phyloP scores from a whole-genome alignment of 2,797 vertebrate species.

The Esox lucius region DNA sequence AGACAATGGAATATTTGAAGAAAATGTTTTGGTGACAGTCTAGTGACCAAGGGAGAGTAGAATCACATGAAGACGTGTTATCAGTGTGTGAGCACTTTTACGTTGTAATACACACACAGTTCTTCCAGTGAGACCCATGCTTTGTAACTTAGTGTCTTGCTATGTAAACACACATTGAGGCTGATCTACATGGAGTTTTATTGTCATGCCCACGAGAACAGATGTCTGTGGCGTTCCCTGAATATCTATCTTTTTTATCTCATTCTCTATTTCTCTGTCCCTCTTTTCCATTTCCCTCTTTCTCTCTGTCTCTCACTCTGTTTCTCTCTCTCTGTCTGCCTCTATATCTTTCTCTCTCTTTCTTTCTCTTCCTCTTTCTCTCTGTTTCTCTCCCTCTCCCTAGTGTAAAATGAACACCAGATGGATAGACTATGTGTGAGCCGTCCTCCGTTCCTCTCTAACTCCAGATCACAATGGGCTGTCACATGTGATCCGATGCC shows the following conservation, averaged over 20 bases:
- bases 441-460: conserved; percentile 62
- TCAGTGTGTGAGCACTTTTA: conserved; percentile 41
- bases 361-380: conserved; percentile 36
- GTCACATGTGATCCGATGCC: conserved; percentile 63
- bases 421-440: conserved; percentile 66
- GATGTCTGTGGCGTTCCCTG: conserved; percentile 78
- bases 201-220: conserved; percentile 79
- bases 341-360: conserved; percentile 38
- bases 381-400: conserved; percentile 37
- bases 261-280: conserved; percentile 8
- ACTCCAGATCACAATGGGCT: conserved; percentile 67
- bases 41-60: conserved; percentile 55
- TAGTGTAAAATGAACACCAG: conserved; percentile 52
- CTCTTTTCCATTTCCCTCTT: conserved; percentile 19
- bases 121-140: conserved; percentile 45
- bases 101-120: conserved; percentile 5
- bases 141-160: conserved; percentile 51
- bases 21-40: conserved; percentile 12
- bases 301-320: conserved; percentile 25
- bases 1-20: neutral
- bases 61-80: conserved; percentile 40
- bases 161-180: conserved; percentile 61
- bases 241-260: conserved; percentile 68
- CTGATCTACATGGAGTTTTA: conserved; percentile 72
- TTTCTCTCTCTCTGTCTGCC: conserved; percentile 55